Conservation (phyloP, 2,888 invertebrate genomes). For the Sminthurides aquaticus region DNA sequence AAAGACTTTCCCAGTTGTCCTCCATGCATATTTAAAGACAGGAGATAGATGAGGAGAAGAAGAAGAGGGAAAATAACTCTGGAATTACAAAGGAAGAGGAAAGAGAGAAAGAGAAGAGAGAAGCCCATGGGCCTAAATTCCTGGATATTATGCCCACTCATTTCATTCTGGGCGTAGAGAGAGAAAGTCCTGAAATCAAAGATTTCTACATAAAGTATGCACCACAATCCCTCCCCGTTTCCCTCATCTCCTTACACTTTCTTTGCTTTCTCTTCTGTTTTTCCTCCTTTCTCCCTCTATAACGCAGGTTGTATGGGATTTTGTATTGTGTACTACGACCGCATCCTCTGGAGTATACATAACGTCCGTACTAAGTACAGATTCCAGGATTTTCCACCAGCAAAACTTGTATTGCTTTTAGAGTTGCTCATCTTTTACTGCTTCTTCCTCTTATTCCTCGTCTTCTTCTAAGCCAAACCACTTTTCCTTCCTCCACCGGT, state of each 20-base stretch:
- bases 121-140: constrained; percentile 33
- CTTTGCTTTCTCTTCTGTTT: constrained; percentile 2
- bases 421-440: constrained; percentile 12
- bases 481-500: not conserved
- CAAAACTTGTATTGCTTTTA: no score
- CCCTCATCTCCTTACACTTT: constrained; percentile 14
- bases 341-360: no score
- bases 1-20: not conserved
- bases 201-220: no score
- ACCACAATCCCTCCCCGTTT: no score
- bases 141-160: constrained; percentile 33
- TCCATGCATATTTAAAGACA: constrained; percentile 9
- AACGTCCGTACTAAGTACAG: no score
- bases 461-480: not conserved
- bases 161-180: constrained; percentile 30
- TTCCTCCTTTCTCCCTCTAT: no score
- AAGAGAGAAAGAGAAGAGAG: constrained; percentile 21
- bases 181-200: constrained; percentile 37
- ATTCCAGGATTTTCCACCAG: no score
- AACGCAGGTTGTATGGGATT: no score
- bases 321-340: no score
- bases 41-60: constrained; percentile 17
- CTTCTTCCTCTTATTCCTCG: constrained; percentile 10
- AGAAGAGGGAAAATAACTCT: constrained; percentile 15
- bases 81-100: constrained; percentile 13